Evolutionary conservation across 2,888 invertebrate genomes (phyloP).

Genomic region (Gnatocerus cornutus): DNA sequence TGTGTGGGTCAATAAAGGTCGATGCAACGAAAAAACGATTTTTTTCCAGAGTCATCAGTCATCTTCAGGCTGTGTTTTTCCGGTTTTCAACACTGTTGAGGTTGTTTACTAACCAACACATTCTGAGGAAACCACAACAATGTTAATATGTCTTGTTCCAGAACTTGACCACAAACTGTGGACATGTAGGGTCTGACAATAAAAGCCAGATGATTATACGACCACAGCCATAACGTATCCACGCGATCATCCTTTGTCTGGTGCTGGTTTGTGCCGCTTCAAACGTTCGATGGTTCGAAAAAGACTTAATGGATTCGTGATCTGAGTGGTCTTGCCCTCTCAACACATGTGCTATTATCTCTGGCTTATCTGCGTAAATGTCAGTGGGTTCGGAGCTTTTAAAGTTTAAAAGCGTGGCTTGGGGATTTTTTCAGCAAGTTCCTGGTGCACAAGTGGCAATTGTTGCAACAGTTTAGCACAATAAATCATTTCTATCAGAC

Average conservation of each 20-base stretch:
- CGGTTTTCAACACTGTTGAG: constrained; percentile 2
- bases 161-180: constrained; percentile 23
- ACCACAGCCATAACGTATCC: constrained; percentile 27
- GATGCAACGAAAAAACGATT: background rate
- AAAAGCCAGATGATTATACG: constrained; percentile 16
- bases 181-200: constrained; percentile 20
- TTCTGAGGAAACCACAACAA: constrained; percentile 16
- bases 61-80: constrained; percentile 11
- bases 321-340: constrained; percentile 9
- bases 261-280: constrained; percentile 8
- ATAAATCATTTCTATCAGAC: no score
- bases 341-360: constrained; percentile 19
- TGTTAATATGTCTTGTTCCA: background rate
- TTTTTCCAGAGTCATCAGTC: constrained; percentile 13
- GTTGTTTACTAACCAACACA: background rate
- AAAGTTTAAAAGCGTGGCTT: constrained; percentile 6
- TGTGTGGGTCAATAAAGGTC: background rate
- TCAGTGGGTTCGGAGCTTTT: constrained; percentile 10
- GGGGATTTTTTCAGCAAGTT: background rate
- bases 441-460: background rate
- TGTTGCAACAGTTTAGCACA: no score
- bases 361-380: constrained; percentile 15
- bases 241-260: constrained; percentile 23
- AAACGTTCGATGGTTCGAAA: constrained; percentile 26
- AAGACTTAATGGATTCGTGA: constrained; percentile 41